Evolutionary conservation across 2,113 vertebrate species (phyloP).

Genomic region (Eretmodus cyanostictus): DNA sequence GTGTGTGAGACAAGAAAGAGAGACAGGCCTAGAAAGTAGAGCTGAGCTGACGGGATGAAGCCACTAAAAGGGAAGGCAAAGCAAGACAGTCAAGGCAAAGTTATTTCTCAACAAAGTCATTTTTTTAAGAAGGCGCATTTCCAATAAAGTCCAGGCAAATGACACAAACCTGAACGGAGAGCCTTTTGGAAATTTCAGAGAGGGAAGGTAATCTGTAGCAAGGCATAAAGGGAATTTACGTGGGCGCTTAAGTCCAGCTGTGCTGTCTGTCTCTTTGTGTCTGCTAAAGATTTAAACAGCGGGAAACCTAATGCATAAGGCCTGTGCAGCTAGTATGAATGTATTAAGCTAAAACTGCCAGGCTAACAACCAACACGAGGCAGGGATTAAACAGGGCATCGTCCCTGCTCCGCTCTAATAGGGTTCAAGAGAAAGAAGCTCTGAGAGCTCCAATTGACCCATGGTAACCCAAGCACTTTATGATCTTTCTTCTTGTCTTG

Average conservation of each 20-base stretch:
- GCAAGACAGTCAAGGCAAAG: neutral
- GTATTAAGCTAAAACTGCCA: neutral
- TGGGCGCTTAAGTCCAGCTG: conserved; percentile 32
- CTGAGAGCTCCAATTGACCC: conserved; percentile 19
- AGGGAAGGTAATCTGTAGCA: conserved; percentile 3
- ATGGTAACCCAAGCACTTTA: conserved; percentile 6
- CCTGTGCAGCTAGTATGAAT: neutral
- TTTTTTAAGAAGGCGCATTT: neutral
- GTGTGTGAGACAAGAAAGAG: neutral
- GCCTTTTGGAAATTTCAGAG: neutral
- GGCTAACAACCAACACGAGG: neutral
- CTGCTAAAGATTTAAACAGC: conserved; percentile 39
- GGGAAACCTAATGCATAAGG: neutral
- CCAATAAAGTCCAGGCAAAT: neutral
- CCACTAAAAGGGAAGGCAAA: neutral
- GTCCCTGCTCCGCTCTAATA: conserved; percentile 3
- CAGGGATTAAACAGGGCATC: neutral
- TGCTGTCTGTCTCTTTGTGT: conserved; percentile 10
- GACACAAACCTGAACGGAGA: neutral
- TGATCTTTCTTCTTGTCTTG: neutral
- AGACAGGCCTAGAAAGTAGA: neutral
- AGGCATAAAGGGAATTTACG: conserved; percentile 25
- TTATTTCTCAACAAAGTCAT: neutral
- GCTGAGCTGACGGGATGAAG: neutral
- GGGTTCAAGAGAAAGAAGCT: conserved; percentile 15